Evolutionary conservation across 2,888 invertebrate genomes (phyloP).

Genomic region (Tipula lateralis): DNA sequence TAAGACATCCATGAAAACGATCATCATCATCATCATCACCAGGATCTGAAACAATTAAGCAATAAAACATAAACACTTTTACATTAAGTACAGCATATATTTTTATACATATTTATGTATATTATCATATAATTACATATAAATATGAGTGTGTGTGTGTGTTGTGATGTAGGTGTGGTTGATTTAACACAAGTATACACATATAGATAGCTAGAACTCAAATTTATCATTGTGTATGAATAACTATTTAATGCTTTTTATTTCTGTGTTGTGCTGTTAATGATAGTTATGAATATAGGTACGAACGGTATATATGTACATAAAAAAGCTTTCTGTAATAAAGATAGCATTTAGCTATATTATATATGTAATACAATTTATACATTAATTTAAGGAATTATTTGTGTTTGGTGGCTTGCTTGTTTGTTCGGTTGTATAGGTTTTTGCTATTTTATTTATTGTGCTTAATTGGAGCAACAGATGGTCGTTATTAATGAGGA

Average conservation of each 20-base stretch:
- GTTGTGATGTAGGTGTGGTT: neutral
- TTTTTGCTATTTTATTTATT: neutral
- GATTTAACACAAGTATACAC: neutral
- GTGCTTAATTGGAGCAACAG: neutral
- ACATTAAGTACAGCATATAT: neutral
- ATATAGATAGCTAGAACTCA: neutral
- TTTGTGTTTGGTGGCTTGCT: neutral
- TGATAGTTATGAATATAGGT: neutral
- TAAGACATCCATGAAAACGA: neutral
- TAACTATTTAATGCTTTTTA: neutral
- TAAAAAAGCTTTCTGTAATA: neutral
- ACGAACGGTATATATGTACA: neutral
- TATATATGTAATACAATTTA: neutral
- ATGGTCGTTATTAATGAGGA: neutral
- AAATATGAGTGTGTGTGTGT: neutral
- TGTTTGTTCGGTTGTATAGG: neutral
- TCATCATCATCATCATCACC: neutral
- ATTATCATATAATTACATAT: neutral
- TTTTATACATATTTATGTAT: neutral
- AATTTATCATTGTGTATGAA: neutral
- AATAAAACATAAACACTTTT: neutral
- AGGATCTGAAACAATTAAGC: neutral
- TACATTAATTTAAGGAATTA: neutral
- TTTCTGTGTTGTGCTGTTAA: neutral
- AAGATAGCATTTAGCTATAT: neutral